Percentiles rank a stretch among this genome's conserved stretches.
phyloP scores from a whole-genome alignment of 2,113 vertebrate species.

The Micromys minutus region DNA sequence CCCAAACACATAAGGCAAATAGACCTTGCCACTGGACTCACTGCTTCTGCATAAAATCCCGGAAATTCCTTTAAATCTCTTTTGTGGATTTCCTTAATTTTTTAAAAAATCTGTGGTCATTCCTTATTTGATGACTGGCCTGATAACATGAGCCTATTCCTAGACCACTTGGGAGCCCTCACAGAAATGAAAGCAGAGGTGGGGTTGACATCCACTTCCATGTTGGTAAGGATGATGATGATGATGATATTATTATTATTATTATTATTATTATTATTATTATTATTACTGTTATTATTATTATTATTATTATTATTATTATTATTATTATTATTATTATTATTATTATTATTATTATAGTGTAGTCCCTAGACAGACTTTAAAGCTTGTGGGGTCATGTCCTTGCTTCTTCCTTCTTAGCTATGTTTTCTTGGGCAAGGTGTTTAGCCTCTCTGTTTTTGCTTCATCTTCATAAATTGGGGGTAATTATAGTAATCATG shows the following conservation, averaged over 20 bases:
- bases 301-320: too few species aligned
- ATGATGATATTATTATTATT: too few species aligned
- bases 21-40: neutral
- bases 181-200: neutral
- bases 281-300: too few species aligned
- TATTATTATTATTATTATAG: neutral
- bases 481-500: neutral
- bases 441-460: slow-evolving; percentile 25
- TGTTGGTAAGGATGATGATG: neutral
- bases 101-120: neutral
- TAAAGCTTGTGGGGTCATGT: neutral
- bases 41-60: neutral
- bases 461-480: slow-evolving; percentile 33
- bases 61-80: neutral
- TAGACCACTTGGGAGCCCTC: neutral
- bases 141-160: neutral
- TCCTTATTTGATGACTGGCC: neutral
- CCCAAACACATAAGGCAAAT: neutral
- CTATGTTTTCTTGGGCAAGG: neutral
- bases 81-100: neutral
- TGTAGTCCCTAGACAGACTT: neutral
- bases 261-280: neutral
- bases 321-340: too few species aligned
- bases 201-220: neutral
- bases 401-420: neutral